Evolutionary conservation across 2,888 invertebrate genomes (phyloP).

Genomic region (Sclerodermus sp.): DNA sequence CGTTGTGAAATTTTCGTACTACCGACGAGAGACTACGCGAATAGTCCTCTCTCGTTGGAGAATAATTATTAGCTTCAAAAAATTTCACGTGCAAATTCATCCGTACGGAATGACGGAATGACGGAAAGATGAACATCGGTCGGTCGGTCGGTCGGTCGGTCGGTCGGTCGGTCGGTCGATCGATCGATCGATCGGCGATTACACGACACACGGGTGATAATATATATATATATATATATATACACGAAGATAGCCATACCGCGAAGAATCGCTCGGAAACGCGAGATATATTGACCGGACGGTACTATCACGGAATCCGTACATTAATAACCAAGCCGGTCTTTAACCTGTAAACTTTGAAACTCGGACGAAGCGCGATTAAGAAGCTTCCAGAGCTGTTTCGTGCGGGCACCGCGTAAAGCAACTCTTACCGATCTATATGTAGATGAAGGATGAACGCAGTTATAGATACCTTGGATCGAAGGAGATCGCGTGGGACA

Average conservation of each 20-base stretch:
- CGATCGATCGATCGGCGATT: constrained; percentile 3
- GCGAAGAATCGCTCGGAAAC: constrained; percentile 10
- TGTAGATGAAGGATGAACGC: constrained; percentile 6
- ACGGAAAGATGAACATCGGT: no score
- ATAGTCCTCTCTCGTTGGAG: no score
- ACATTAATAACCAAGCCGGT: constrained; percentile 46
- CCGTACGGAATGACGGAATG: no score
- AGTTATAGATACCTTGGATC: constrained; percentile 33
- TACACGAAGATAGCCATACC: background rate
- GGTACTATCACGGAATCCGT: constrained; percentile 39
- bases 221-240: no score
- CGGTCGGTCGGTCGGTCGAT: no score
- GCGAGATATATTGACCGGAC: constrained; percentile 9
- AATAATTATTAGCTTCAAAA: no score
- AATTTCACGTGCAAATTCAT: no score
- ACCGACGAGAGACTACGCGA: no score
- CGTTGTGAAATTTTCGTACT: no score
- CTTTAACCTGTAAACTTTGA: constrained; percentile 47
- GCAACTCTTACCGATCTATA: constrained; percentile 14
- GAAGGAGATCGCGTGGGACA: constrained; percentile 34
- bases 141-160: no score
- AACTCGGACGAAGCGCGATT: constrained; percentile 44
- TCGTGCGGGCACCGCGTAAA: constrained; percentile 20
- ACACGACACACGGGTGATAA: background rate
- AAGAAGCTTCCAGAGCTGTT: constrained; percentile 40